phyloP scores from a whole-genome alignment of 2,113 vertebrate species.

The Myocastor coypus region DNA sequence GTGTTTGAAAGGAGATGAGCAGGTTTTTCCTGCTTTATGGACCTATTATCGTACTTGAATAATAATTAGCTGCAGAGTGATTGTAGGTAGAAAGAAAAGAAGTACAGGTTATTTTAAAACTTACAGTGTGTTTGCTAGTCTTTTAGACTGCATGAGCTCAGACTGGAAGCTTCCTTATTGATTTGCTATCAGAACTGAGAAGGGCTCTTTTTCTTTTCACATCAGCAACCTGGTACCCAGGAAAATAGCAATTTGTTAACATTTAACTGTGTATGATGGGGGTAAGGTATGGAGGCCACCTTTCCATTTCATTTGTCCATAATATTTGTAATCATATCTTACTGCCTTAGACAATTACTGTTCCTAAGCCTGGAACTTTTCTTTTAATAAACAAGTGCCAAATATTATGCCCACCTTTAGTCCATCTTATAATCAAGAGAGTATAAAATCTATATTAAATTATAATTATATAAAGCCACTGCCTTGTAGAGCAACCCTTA shows the following conservation, averaged over 20 bases:
- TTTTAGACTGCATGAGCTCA: background rate
- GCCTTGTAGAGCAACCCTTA: conserved; percentile 21
- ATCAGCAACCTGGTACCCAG: background rate
- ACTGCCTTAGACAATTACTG: background rate
- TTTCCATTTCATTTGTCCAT: background rate
- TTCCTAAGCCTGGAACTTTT: background rate
- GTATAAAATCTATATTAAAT: conserved; percentile 6
- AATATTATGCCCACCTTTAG: conserved; percentile 41
- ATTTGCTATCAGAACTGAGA: conserved; percentile 20
- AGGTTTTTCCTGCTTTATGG: background rate
- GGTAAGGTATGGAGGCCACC: background rate
- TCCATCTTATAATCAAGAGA: background rate
- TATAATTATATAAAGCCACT: background rate
- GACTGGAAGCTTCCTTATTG: background rate
- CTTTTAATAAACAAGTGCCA: background rate
- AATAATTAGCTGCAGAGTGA: background rate
- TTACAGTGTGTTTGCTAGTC: background rate
- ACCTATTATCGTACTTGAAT: background rate
- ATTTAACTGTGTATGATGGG: background rate
- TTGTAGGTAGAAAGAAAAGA: conserved; percentile 39
- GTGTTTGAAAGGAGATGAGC: background rate
- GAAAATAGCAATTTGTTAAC: conserved; percentile 15
- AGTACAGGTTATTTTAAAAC: background rate
- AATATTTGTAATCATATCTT: background rate
- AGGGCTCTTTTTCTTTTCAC: background rate